phyloP scores from a whole-genome alignment of 2,797 vertebrate species.

The Gymnoscopelus braueri region DNA sequence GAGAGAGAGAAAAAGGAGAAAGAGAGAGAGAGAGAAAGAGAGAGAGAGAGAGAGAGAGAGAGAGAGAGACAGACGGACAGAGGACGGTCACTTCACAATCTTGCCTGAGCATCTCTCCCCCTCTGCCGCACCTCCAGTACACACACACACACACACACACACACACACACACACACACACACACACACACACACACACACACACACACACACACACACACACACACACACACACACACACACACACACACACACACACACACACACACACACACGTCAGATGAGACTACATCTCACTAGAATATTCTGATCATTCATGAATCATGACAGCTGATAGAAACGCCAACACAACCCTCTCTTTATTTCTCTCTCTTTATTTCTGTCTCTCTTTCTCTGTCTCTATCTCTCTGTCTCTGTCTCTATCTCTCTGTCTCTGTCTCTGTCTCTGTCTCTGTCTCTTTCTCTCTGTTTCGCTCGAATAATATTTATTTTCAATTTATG shows the following conservation, averaged over 20 bases:
- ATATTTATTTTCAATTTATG: too few species aligned
- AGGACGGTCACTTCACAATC: conserved; percentile 51
- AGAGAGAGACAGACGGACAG: conserved; percentile 18
- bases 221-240: background rate
- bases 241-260: background rate
- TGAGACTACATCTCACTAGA: too few species aligned
- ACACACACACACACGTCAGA: too few species aligned
- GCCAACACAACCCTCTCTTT: too few species aligned
- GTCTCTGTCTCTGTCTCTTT: background rate
- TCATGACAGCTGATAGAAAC: too few species aligned
- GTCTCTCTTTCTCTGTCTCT: background rate
- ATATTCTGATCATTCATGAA: too few species aligned
- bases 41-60: background rate
- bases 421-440: background rate
- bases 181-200: conserved; percentile 15
- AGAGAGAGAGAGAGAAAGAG: background rate
- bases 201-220: background rate
- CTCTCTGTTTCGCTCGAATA: background rate
- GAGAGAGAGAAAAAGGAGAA: background rate
- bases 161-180: too few species aligned
- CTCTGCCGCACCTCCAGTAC: conserved; percentile 11
- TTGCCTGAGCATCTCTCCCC: conserved; percentile 30
- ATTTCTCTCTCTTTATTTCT: background rate
- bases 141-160: conserved; percentile 14
- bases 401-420: too few species aligned